These are phyloP conservation scores for Holothuria glaberrima DNA, from an alignment of 35 echinoderm and acorn worm genomes.

Conservation along the genomic window DNA sequence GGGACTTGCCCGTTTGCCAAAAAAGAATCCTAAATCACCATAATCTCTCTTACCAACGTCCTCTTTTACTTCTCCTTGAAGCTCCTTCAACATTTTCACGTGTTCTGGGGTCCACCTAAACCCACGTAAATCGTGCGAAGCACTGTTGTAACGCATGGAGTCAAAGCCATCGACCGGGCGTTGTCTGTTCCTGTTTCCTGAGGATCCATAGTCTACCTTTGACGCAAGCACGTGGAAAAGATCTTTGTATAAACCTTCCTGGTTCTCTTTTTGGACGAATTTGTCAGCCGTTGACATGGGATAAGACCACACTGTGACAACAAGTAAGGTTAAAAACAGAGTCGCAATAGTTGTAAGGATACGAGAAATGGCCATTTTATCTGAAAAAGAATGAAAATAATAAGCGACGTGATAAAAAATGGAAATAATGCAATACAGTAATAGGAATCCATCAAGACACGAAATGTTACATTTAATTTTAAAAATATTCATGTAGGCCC, in stretches of 20 bases:
- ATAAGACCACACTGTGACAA: slow-evolving; percentile 48
- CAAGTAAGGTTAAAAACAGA: slow-evolving; percentile 41
- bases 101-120: slow-evolving; percentile 30
- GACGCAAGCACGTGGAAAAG: slow-evolving; percentile 21
- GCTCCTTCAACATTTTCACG: background rate
- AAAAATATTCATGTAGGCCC: too few species aligned
- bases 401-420: too few species aligned
- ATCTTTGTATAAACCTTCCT: slow-evolving; percentile 46
- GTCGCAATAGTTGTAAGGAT: slow-evolving; percentile 19
- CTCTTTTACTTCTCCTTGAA: background rate
- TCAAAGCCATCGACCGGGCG: background rate
- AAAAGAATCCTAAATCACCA: slow-evolving; percentile 57
- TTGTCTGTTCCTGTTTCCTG: slow-evolving; percentile 1
- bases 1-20: slow-evolving; percentile 27
- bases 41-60: slow-evolving; percentile 48
- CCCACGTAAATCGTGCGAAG: background rate
- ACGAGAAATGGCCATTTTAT: slow-evolving; percentile 30
- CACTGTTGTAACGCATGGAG: background rate
- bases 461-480: too few species aligned
- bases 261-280: slow-evolving; percentile 4
- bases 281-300: slow-evolving; percentile 8
- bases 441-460: too few species aligned
- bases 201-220: background rate
- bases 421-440: too few species aligned
- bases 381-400: background rate